A percentile compares a stretch with the other conserved stretches of the same genome.
Evolutionary conservation across 2,113 vertebrate genomes (phyloP).

Genomic region (Egretta garzetta): DNA sequence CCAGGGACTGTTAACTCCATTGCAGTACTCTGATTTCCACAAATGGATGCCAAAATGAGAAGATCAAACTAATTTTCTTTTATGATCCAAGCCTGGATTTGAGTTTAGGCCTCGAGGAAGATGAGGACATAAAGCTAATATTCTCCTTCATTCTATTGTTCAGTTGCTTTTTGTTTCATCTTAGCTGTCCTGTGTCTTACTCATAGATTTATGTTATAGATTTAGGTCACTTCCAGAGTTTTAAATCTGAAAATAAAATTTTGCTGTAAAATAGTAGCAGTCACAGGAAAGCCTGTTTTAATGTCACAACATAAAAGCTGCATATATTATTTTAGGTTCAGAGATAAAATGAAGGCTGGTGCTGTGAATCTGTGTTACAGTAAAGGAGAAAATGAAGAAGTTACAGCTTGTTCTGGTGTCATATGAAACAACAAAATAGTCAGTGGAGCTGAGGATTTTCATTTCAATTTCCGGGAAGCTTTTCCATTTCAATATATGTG

Average conservation of each 20-base stretch:
- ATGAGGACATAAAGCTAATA: not conserved
- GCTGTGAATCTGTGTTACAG: not conserved
- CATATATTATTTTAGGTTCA: conserved; percentile 36
- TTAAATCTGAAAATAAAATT: conserved; percentile 50
- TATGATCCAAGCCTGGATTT: conserved; percentile 1
- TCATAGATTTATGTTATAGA: not conserved
- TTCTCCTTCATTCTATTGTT: not conserved
- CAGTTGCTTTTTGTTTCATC: not conserved
- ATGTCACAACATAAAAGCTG: conserved; percentile 25
- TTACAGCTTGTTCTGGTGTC: not conserved
- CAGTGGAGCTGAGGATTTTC: not conserved
- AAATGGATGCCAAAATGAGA: conserved; percentile 19
- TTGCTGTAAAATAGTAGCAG: conserved; percentile 12
- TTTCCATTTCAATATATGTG: conserved; percentile 7
- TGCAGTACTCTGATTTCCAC: not conserved
- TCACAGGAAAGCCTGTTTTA: conserved; percentile 40
- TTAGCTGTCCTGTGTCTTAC: not conserved
- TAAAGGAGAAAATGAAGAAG: not conserved
- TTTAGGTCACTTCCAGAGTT: conserved; percentile 18
- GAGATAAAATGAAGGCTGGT: conserved; percentile 1
- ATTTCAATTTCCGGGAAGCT: not conserved
- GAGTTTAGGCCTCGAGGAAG: not conserved
- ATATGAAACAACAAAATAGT: not conserved
- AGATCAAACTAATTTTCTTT: conserved; percentile 27
- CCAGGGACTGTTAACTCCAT: not conserved